A percentile compares a stretch with the other conserved stretches of the same genome.
Evolutionary conservation across 1,140 invertebrate species (phyloP).

Genomic region (Scaptomyza montana): DNA sequence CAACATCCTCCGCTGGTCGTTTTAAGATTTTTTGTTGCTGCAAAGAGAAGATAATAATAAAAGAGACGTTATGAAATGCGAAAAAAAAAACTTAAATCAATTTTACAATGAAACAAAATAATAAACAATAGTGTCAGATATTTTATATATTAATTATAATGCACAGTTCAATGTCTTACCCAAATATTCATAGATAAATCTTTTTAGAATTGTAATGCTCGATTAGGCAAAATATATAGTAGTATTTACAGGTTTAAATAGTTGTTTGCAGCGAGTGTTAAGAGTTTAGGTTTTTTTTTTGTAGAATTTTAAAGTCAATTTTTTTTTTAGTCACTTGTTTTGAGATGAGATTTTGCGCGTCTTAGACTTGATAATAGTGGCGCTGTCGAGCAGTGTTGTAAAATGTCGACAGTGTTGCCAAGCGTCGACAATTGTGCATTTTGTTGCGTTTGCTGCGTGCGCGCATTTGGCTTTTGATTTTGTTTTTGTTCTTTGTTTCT

Average conservation of each 20-base stretch:
- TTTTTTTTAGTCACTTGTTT: constrained; percentile 4
- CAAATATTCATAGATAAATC: constrained; percentile 83
- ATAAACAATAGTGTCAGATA: too few relatives aligned
- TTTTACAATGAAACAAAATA: too few relatives aligned
- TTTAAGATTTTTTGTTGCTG: constrained; percentile 93
- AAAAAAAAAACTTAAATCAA: too few relatives aligned
- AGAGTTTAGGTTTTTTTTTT: constrained; percentile 14
- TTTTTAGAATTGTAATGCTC: constrained; percentile 48
- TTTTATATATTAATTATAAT: not conserved
- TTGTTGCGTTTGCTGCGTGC: constrained; percentile 75
- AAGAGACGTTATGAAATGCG: too few relatives aligned
- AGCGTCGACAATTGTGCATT: constrained; percentile 72
- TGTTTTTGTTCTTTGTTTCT: constrained; percentile 29
- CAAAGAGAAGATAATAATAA: constrained; percentile 53
- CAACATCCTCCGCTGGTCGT: constrained; percentile 89
- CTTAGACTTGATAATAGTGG: constrained; percentile 50
- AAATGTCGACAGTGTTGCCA: constrained; percentile 59
- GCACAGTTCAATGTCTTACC: constrained; percentile 54
- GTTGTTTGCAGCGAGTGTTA: constrained; percentile 36
- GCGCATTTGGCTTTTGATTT: constrained; percentile 68
- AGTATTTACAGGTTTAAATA: constrained; percentile 28
- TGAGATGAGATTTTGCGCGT: not conserved
- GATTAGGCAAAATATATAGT: constrained; percentile 46
- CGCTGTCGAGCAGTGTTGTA: constrained; percentile 57
- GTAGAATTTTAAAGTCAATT: constrained; percentile 40